Conservation (phyloP, 2,888 invertebrate species). For the Caenorhabditis virilis region DNA sequence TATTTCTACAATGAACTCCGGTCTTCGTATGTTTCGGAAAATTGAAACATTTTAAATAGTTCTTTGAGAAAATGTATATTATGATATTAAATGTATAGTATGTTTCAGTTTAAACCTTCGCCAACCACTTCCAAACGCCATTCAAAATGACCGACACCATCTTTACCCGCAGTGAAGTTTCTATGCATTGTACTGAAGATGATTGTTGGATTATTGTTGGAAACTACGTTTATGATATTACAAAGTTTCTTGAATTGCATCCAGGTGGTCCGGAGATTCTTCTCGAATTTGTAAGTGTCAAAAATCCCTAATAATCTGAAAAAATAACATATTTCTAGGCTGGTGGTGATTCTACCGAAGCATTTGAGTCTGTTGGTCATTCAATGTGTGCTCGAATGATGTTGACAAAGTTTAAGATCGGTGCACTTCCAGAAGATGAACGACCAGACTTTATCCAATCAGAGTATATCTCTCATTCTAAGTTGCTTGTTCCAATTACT, state of each 20-base stretch:
- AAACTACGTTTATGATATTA: slow-evolving; percentile 52
- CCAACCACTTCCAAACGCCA: too few species aligned
- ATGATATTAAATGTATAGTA: too few species aligned
- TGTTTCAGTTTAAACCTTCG: too few species aligned
- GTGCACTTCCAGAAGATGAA: slow-evolving; percentile 37
- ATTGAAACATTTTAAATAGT: too few species aligned
- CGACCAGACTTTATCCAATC: slow-evolving; percentile 19
- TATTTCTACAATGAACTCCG: too few species aligned
- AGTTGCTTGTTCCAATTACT: too few species aligned
- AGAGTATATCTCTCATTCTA: slow-evolving; percentile 34
- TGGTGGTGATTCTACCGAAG: slow-evolving; percentile 59
- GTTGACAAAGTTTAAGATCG: slow-evolving; percentile 44
- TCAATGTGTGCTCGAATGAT: slow-evolving; percentile 49
- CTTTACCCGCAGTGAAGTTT: slow-evolving; percentile 47
- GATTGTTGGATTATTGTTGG: slow-evolving; percentile 55
- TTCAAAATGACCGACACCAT: too few species aligned
- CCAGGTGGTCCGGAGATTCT: slow-evolving; percentile 55
- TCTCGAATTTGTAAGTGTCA: slow-evolving; percentile 52
- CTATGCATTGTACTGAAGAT: slow-evolving; percentile 45
- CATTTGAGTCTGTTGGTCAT: slow-evolving; percentile 62
- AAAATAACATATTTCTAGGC: slow-evolving; percentile 43
- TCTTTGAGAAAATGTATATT: too few species aligned
- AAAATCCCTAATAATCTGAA: not conserved
- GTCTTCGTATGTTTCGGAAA: too few species aligned
- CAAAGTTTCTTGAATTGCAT: slow-evolving; percentile 49